Evolutionary conservation across 2,888 invertebrate species (phyloP).

Genomic region (Periphyllus acericola): DNA sequence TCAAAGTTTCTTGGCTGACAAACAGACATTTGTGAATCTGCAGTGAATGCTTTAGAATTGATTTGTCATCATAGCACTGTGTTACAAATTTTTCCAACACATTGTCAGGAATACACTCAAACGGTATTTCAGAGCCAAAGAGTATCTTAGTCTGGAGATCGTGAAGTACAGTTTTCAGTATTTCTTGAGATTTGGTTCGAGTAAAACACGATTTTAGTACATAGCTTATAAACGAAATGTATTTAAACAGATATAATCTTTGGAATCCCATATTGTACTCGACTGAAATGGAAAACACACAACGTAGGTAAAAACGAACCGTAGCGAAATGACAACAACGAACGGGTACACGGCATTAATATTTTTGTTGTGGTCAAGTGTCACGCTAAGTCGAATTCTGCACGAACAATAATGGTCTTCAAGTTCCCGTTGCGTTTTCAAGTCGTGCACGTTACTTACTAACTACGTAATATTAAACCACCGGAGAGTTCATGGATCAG

Average conservation of each 20-base stretch:
- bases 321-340: no score
- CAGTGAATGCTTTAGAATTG: conserved; percentile 20
- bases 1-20: conserved; percentile 28
- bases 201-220: conserved; percentile 41
- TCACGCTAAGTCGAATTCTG: no score
- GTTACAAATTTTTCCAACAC: conserved; percentile 35
- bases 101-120: conserved; percentile 51
- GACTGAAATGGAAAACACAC: no score
- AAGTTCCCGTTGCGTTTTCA: no score
- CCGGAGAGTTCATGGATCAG: no score
- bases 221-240: conserved; percentile 20
- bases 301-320: no score
- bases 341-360: no score
- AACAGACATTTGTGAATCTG: conserved; percentile 51
- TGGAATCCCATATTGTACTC: conserved; percentile 19
- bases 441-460: no score
- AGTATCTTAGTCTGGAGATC: conserved; percentile 16
- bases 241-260: conserved; percentile 29
- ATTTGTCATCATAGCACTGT: conserved; percentile 20
- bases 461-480: no score
- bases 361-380: no score
- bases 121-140: conserved; percentile 33
- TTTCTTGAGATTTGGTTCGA: conserved; percentile 10
- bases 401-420: no score
- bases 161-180: conserved; percentile 1